phyloP scores from a whole-genome alignment of 2,113 vertebrate species.

The Oryzias celebensis region DNA sequence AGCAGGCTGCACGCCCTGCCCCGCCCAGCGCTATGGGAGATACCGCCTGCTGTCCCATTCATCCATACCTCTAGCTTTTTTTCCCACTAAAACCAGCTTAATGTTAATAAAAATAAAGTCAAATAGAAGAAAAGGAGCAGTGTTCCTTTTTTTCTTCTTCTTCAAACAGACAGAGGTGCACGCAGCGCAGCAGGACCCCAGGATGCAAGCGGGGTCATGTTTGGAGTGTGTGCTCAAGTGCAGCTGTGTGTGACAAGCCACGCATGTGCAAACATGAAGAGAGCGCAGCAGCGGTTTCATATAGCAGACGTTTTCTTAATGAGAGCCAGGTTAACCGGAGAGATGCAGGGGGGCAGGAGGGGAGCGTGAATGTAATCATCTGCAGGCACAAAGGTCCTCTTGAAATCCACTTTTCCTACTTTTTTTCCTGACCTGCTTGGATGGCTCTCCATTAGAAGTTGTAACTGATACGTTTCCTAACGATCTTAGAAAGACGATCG shows the following conservation, averaged over 20 bases:
- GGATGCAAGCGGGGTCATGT: constrained; percentile 10
- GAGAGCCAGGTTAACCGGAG: constrained; percentile 57
- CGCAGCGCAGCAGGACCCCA: constrained; percentile 18
- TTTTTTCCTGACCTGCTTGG: background rate
- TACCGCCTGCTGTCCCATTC: constrained; percentile 10
- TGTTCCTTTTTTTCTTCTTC: background rate
- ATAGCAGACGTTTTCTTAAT: constrained; percentile 58
- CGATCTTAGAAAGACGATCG: background rate
- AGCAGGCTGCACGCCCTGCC: constrained; percentile 51
- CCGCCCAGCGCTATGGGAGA: constrained; percentile 43
- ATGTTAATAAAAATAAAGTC: constrained; percentile 19
- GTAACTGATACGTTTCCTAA: background rate
- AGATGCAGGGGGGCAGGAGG: constrained; percentile 12
- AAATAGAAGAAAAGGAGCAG: background rate
- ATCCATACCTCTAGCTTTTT: constrained; percentile 4
- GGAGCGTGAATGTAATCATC: constrained; percentile 32
- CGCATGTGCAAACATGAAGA: constrained; percentile 30
- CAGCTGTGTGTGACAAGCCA: constrained; percentile 16
- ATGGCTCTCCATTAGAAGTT: too few species aligned
- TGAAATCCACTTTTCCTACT: constrained; percentile 7
- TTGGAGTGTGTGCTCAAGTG: constrained; percentile 5
- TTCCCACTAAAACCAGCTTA: background rate
- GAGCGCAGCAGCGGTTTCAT: constrained; percentile 45
- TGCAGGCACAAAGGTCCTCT: constrained; percentile 45
- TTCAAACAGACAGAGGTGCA: constrained; percentile 4